Conservation (phyloP, 1,140 invertebrate species). For the Asbolus verrucosus region DNA sequence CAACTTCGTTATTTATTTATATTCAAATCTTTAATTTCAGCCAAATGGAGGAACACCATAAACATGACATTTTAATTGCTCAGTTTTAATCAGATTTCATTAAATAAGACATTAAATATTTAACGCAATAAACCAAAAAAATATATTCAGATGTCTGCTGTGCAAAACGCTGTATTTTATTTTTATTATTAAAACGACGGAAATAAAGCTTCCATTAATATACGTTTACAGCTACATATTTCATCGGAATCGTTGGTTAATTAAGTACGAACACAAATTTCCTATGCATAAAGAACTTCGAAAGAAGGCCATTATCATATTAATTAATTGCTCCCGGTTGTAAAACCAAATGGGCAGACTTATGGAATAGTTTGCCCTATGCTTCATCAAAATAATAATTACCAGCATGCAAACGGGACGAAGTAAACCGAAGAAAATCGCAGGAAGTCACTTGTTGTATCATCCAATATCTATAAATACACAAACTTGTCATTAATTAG, state of each 20-base stretch:
- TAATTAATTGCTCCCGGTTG: constrained; percentile 28
- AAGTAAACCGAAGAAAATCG: constrained; percentile 11
- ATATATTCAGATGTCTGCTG: no score
- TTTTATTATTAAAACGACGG: no score
- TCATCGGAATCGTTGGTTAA: constrained; percentile 20
- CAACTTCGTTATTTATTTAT: no score
- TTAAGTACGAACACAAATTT: neutral
- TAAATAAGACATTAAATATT: no score
- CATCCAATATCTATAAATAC: neutral
- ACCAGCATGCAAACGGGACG: constrained; percentile 14
- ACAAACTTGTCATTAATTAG: constrained; percentile 15
- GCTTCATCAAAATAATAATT: constrained; percentile 20
- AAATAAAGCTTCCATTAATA: no score
- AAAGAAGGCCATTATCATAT: constrained; percentile 2
- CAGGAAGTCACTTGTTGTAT: constrained; percentile 29
- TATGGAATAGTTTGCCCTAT: constrained; percentile 2
- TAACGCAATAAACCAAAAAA: no score
- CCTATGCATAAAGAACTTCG: no score
- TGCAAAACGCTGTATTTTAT: no score
- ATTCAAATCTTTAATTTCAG: no score
- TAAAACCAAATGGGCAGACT: neutral
- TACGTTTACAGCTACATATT: no score
- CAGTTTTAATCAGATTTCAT: no score
- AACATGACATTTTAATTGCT: no score
- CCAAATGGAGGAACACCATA: neutral